These are phyloP conservation scores for Escarpia spicata DNA, from an alignment of 2,888 invertebrate genomes.

Conservation along the genomic window DNA sequence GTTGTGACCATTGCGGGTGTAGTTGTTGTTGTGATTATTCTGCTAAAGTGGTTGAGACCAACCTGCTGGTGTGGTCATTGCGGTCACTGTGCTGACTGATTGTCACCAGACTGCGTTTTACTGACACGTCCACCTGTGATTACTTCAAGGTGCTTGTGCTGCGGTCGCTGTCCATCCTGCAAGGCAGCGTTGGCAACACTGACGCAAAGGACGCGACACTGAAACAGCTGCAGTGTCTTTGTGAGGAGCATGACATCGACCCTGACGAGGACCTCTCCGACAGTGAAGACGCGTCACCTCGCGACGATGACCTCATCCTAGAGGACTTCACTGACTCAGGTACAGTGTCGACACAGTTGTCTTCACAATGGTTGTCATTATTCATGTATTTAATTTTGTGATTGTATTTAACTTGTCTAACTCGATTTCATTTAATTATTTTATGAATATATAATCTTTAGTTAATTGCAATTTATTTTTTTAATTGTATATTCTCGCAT, in stretches of 20 bases:
- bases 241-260: constrained; percentile 67
- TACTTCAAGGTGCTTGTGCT: constrained; percentile 58
- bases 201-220: constrained; percentile 66
- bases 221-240: constrained; percentile 68
- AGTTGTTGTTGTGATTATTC: neutral
- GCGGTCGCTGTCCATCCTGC: constrained; percentile 64
- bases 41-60: neutral
- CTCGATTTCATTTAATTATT: no score
- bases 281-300: constrained; percentile 47
- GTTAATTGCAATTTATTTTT: no score
- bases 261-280: constrained; percentile 40
- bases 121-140: neutral
- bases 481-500: no score
- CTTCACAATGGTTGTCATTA: neutral
- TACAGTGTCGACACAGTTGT: neutral
- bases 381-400: neutral
- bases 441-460: no score
- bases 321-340: neutral
- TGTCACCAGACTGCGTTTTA: constrained; percentile 49
- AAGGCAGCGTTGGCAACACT: constrained; percentile 49
- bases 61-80: neutral
- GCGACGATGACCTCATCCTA: constrained; percentile 43
- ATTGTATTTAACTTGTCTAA: no score
- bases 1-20: no score
- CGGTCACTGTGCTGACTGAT: no score